Percentiles rank a stretch among this genome's conserved stretches.
Conservation (phyloP, 2,888 invertebrate species). For the Eupithecia centaureata region DNA sequence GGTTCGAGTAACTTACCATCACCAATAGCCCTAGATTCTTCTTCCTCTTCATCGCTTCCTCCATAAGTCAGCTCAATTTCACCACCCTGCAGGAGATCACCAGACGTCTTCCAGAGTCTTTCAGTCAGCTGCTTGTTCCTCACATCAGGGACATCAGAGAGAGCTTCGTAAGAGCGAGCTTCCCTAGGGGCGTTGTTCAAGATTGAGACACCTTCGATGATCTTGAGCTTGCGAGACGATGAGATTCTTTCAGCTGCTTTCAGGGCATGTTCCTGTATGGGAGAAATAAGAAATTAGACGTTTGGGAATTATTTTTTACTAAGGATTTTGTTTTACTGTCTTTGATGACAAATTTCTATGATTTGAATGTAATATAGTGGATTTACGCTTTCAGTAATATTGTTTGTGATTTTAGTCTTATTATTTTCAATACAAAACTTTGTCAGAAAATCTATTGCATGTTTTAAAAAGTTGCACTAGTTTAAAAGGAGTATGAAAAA, state of each 20-base stretch:
- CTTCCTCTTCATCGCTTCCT: slow-evolving; percentile 61
- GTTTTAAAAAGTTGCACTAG: not conserved
- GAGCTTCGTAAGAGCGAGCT: slow-evolving; percentile 64
- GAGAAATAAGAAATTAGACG: slow-evolving; percentile 8
- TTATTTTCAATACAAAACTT: not conserved
- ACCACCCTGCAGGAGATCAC: slow-evolving; percentile 64
- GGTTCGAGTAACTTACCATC: slow-evolving; percentile 54
- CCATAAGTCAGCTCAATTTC: slow-evolving; percentile 71
- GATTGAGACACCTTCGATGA: slow-evolving; percentile 69
- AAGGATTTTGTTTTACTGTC: not conserved
- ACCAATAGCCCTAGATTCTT: slow-evolving; percentile 66
- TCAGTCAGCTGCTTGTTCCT: slow-evolving; percentile 68
- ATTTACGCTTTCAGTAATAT: not conserved
- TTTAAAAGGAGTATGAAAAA: not conserved
- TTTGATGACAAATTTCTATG: not conserved
- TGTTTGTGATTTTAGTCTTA: not conserved
- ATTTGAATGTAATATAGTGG: not conserved
- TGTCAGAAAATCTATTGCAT: not conserved
- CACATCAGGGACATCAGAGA: slow-evolving; percentile 62
- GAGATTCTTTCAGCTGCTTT: slow-evolving; percentile 69
- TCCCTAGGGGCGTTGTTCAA: slow-evolving; percentile 69
- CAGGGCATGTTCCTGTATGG: slow-evolving; percentile 71
- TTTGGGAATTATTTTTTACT: not conserved
- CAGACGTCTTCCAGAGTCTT: slow-evolving; percentile 67
- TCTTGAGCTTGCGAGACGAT: slow-evolving; percentile 63